These are phyloP conservation scores for Philaethria dido DNA, from an alignment of 2,888 invertebrate genomes.

Conservation along the genomic window DNA sequence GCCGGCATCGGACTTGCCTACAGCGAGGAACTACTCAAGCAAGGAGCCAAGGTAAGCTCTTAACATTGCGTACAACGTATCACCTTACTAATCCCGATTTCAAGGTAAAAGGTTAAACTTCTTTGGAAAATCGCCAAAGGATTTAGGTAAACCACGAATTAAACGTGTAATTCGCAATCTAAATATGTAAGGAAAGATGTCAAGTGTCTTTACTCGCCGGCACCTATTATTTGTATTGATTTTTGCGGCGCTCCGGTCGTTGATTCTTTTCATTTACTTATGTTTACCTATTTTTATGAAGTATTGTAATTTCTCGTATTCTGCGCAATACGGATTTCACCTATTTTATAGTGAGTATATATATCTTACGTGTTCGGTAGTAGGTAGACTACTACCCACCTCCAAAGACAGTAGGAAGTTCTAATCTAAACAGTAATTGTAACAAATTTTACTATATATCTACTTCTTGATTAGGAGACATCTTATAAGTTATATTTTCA, in stretches of 20 bases:
- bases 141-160: constrained; percentile 31
- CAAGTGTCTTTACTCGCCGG: constrained; percentile 38
- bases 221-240: constrained; percentile 67
- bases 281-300: constrained; percentile 54
- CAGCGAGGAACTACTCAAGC: constrained; percentile 87
- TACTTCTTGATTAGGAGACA: neutral
- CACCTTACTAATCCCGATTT: constrained; percentile 58
- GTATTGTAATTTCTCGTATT: constrained; percentile 35
- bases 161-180: constrained; percentile 13
- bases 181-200: constrained; percentile 40
- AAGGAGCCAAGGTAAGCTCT: constrained; percentile 87
- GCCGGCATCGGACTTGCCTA: constrained; percentile 89
- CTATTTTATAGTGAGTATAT: neutral
- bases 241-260: constrained; percentile 63
- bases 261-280: constrained; percentile 50
- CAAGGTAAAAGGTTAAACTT: constrained; percentile 68
- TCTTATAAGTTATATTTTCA: too few relatives aligned
- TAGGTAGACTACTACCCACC: too few relatives aligned
- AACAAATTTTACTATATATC: neutral
- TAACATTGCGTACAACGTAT: constrained; percentile 43
- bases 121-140: constrained; percentile 54
- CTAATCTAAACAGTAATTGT: neutral
- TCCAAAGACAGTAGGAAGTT: neutral
- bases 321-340: constrained; percentile 25
- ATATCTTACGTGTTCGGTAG: neutral